Evolutionary conservation across 2,888 invertebrate genomes (phyloP).

Genomic region (Lysandra bellargus): DNA sequence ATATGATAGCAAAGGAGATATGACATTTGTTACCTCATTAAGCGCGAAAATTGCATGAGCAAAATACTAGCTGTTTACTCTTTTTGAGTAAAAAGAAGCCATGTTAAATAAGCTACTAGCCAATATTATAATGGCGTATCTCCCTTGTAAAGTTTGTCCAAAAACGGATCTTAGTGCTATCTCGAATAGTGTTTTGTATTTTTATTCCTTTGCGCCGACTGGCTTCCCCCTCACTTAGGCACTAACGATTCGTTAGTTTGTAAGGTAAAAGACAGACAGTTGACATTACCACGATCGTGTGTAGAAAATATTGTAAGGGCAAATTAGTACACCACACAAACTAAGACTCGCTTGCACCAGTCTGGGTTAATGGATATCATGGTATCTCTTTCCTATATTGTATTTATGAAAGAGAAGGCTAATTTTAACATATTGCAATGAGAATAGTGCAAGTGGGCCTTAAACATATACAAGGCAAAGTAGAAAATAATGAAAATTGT

Average conservation of each 20-base stretch:
- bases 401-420: neutral
- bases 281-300: neutral
- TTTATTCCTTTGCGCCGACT: slow-evolving; percentile 25
- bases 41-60: neutral
- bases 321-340: neutral
- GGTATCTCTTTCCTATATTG: neutral
- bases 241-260: slow-evolving; percentile 24
- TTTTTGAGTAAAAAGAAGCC: neutral
- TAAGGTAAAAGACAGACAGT: slow-evolving; percentile 12
- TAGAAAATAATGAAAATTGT: slow-evolving; percentile 11
- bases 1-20: neutral
- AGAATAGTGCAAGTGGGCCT: neutral
- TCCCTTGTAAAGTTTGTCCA: neutral
- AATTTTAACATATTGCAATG: neutral
- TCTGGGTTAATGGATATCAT: neutral
- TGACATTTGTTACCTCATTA: slow-evolving; percentile 1
- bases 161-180: slow-evolving; percentile 11
- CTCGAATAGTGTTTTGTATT: neutral
- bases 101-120: neutral
- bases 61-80: neutral
- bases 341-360: neutral
- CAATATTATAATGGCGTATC: slow-evolving; percentile 12
- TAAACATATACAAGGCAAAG: neutral
- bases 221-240: slow-evolving; percentile 15
- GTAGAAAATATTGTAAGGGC: neutral